These are phyloP conservation scores for Drosophila algonquin DNA, from an alignment of 2,888 invertebrate species.

Conservation along the genomic window DNA sequence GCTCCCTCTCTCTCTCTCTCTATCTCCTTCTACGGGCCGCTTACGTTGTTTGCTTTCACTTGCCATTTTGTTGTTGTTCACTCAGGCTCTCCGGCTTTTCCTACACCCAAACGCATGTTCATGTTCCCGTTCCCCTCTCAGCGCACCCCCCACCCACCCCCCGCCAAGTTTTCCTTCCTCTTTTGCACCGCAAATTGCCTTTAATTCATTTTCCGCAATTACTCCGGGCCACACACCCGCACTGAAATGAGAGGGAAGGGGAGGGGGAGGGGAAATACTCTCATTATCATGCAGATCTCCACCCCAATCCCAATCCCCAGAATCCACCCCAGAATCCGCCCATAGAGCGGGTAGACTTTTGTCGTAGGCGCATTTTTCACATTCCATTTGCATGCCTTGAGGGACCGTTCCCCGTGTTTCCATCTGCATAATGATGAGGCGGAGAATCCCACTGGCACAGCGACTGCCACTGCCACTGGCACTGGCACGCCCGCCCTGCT, in stretches of 20 bases:
- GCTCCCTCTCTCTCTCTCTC: background rate
- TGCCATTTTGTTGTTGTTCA: conserved; percentile 50
- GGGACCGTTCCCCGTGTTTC: conserved; percentile 41
- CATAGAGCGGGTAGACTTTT: conserved; percentile 19
- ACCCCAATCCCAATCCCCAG: background rate
- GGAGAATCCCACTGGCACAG: conserved; percentile 1
- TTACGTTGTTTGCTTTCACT: conserved; percentile 68
- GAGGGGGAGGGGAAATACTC: conserved; percentile 44
- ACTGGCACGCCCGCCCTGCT: background rate
- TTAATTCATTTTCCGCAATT: conserved; percentile 74
- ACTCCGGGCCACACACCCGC: conserved; percentile 45
- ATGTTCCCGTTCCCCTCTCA: background rate
- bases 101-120: background rate
- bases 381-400: conserved; percentile 68
- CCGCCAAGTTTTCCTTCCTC: conserved; percentile 10
- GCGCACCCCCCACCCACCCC: no score
- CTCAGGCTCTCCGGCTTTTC: conserved; percentile 1
- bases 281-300: conserved; percentile 64
- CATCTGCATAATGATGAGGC: conserved; percentile 68
- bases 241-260: conserved; percentile 12
- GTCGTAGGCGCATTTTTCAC: conserved; percentile 59
- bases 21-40: conserved; percentile 36
- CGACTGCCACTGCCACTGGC: background rate
- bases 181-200: conserved; percentile 65
- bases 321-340: background rate